These are phyloP conservation scores for Takifugu bimaculatus DNA, from an alignment of 2,113 vertebrate genomes.

Conservation along the genomic window DNA sequence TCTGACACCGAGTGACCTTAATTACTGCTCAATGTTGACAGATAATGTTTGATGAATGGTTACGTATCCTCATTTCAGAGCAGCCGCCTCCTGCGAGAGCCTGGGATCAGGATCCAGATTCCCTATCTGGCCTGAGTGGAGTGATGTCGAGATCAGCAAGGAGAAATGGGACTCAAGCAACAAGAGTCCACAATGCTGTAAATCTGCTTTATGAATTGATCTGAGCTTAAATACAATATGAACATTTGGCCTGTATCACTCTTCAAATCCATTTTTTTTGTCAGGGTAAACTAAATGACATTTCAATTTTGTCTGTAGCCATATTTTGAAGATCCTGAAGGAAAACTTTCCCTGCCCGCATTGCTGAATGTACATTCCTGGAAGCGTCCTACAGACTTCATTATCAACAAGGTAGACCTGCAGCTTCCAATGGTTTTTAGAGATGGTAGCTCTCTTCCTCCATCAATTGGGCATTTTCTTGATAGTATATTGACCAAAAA, in stretches of 20 bases:
- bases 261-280: not conserved
- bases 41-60: not conserved
- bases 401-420: conserved; percentile 70
- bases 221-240: too few species aligned
- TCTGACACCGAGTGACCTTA: too few species aligned
- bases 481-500: not conserved
- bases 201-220: conserved; percentile 42
- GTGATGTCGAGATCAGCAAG: conserved; percentile 80
- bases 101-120: conserved; percentile 55
- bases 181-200: conserved; percentile 73
- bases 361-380: conserved; percentile 83
- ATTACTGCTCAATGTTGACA: not conserved
- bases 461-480: too few species aligned
- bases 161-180: conserved; percentile 88
- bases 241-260: not conserved
- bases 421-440: not conserved
- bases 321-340: conserved; percentile 89
- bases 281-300: not conserved
- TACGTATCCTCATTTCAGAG: conserved; percentile 52
- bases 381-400: conserved; percentile 86
- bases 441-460: too few species aligned
- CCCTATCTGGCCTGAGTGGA: conserved; percentile 91
- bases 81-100: conserved; percentile 28
- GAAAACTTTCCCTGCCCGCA: conserved; percentile 80
- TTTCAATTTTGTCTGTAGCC: conserved; percentile 56